phyloP scores from a whole-genome alignment of 2,113 vertebrate genomes.

The Gasterosteus aculeatus region DNA sequence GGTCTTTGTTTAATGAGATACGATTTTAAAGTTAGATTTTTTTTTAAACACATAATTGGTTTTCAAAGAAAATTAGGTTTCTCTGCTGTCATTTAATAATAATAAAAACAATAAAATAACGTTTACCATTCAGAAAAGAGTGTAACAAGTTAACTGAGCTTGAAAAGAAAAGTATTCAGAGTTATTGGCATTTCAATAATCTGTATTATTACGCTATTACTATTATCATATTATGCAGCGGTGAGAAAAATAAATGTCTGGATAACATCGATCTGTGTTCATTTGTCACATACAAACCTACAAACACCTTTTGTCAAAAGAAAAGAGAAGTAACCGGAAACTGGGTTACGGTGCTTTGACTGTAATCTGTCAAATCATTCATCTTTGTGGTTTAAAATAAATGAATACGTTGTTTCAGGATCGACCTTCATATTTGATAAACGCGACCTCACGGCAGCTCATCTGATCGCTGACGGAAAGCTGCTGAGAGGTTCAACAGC shows the following conservation, averaged over 20 bases:
- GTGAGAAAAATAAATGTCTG: too few relatives aligned
- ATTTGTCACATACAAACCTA: too few relatives aligned
- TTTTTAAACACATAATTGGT: background rate
- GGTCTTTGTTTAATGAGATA: background rate
- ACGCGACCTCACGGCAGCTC: background rate
- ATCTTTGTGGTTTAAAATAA: constrained; percentile 12
- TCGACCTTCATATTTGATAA: background rate
- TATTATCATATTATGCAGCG: background rate
- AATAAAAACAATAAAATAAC: background rate
- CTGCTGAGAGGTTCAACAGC: background rate
- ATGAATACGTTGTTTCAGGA: background rate
- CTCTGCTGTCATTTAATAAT: background rate
- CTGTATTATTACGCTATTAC: background rate
- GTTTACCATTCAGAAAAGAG: background rate
- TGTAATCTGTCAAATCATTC: constrained; percentile 10
- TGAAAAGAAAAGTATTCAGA: background rate
- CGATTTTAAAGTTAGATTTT: background rate
- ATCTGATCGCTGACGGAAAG: constrained; percentile 2
- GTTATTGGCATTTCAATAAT: background rate
- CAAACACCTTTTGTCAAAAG: too few relatives aligned
- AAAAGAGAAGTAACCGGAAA: background rate
- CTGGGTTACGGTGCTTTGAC: background rate
- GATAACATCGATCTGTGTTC: too few relatives aligned
- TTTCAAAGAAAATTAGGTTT: background rate
- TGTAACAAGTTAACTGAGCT: background rate